phyloP scores from a whole-genome alignment of 2,113 vertebrate species.

The Carollia perspicillata region DNA sequence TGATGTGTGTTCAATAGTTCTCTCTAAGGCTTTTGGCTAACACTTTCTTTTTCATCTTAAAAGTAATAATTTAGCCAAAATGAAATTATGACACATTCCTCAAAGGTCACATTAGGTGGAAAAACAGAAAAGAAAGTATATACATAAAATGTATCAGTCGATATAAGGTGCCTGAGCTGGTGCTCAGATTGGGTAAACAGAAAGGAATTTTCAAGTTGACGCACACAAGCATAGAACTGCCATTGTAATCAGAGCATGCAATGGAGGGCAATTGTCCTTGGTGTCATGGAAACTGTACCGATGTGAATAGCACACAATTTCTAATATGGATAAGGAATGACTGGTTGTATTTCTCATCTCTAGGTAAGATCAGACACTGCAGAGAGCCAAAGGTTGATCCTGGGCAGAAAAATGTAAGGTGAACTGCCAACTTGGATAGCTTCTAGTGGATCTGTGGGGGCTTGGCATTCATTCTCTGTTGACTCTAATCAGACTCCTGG shows the following conservation, averaged over 20 bases:
- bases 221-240: not conserved
- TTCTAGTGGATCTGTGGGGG: constrained; percentile 56
- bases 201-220: not conserved
- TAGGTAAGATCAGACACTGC: not conserved
- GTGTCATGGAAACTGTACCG: not conserved
- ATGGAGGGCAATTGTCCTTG: not conserved
- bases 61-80: constrained; percentile 11
- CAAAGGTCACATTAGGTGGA: not conserved
- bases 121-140: constrained; percentile 43
- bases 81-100: constrained; percentile 10
- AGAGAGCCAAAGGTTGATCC: constrained; percentile 38
- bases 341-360: not conserved
- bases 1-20: not conserved
- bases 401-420: constrained; percentile 30
- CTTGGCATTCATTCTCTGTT: not conserved
- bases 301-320: not conserved
- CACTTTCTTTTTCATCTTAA: not conserved
- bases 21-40: not conserved
- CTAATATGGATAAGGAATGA: not conserved
- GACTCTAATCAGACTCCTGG: constrained; percentile 29
- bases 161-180: not conserved
- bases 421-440: constrained; percentile 65
- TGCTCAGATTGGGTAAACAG: not conserved
- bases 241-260: not conserved
- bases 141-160: constrained; percentile 16